Evolutionary conservation across 2,113 vertebrate genomes (phyloP).

Genomic region (Ammospiza nelsoni): DNA sequence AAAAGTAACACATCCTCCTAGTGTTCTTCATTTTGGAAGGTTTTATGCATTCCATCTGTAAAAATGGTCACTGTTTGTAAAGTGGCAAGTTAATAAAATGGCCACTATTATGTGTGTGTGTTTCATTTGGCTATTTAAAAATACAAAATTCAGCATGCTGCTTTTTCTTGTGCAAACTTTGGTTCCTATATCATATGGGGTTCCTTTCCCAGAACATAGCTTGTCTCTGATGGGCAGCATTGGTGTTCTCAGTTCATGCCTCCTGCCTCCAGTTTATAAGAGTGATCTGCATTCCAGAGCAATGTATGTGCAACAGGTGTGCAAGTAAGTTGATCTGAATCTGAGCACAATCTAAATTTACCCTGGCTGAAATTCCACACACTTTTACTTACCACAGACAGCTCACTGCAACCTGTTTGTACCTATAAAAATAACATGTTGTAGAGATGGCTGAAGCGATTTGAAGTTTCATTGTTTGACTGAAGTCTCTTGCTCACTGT

Average conservation of each 20-base stretch:
- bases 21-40: slow-evolving; percentile 28
- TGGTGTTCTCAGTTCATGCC: not conserved
- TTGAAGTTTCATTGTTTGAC: not conserved
- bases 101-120: slow-evolving; percentile 51
- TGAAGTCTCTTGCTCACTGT: not conserved
- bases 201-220: not conserved
- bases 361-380: not conserved
- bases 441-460: not conserved
- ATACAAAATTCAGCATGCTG: slow-evolving; percentile 51
- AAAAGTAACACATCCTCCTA: slow-evolving; percentile 61
- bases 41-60: slow-evolving; percentile 52
- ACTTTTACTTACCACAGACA: not conserved
- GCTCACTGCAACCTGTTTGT: not conserved
- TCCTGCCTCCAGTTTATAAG: not conserved
- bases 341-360: not conserved
- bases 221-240: not conserved
- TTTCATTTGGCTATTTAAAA: slow-evolving; percentile 61
- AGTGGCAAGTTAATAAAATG: slow-evolving; percentile 65
- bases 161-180: slow-evolving; percentile 67
- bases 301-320: not conserved
- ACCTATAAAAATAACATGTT: not conserved
- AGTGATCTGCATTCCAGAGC: not conserved
- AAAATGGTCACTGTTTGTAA: slow-evolving; percentile 55
- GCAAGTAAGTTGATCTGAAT: not conserved
- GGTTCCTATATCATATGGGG: slow-evolving; percentile 43